A percentile compares a stretch with the other conserved stretches of the same genome.
These are phyloP conservation scores for Lepilemur septentrionalis DNA, from an alignment of 2,797 vertebrate species.

Conservation along the genomic window DNA sequence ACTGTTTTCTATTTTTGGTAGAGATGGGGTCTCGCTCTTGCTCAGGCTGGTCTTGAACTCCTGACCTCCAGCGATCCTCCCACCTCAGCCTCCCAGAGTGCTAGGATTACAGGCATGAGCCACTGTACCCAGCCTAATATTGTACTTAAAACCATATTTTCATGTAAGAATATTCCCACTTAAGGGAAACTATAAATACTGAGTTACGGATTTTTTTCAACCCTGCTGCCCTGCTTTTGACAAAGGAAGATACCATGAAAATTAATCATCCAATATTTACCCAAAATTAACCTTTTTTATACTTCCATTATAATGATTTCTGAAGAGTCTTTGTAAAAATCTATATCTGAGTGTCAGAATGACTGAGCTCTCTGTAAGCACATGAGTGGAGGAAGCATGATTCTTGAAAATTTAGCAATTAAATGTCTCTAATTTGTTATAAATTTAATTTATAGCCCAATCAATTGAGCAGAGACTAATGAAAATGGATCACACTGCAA, in stretches of 20 bases:
- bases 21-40: too few species aligned
- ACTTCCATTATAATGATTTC: slow-evolving; percentile 19
- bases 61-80: too few species aligned
- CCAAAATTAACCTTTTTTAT: slow-evolving; percentile 44
- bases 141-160: slow-evolving; percentile 38
- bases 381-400: slow-evolving; percentile 8
- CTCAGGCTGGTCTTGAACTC: too few species aligned
- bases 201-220: slow-evolving; percentile 37
- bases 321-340: slow-evolving; percentile 48
- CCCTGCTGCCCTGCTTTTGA: background rate
- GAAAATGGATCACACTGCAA: slow-evolving; percentile 97
- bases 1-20: too few species aligned
- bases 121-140: background rate
- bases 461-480: slow-evolving; percentile 92
- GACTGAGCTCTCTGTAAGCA: slow-evolving; percentile 14
- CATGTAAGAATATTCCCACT: slow-evolving; percentile 30
- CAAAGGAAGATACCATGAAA: slow-evolving; percentile 30
- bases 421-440: slow-evolving; percentile 62
- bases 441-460: slow-evolving; percentile 88
- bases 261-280: slow-evolving; percentile 22
- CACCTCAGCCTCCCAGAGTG: too few species aligned
- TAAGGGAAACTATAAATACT: background rate
- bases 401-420: slow-evolving; percentile 15
- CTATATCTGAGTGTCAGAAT: background rate
- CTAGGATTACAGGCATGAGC: too few species aligned